Base-by-base conservation (phyloP, 2,113 vertebrate genomes). In the Rhabdomys dilectus region DNA sequence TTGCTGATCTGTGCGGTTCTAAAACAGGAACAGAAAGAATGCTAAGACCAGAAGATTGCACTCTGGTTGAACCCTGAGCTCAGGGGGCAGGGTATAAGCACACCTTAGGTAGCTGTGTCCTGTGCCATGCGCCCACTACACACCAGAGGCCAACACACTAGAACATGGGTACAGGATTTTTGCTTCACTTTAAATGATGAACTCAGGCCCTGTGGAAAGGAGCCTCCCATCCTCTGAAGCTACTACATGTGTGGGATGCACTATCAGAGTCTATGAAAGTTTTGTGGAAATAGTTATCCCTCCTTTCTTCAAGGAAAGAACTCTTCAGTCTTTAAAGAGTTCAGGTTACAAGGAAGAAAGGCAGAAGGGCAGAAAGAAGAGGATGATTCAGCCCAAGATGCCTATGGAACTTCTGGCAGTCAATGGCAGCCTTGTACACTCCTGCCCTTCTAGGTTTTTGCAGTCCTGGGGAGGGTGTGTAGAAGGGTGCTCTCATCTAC, bases 1-100 rank as follows among this genome's bases (percentile, higher is more conserved):
- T 96, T 99, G 99, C 95, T 99, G 99, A 91, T 99, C 99, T 0
- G 99, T 99, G 91, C 99, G 99, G 97, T 98, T 99, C 99, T 99
- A 70, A 88, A 73, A 84, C 11, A 19, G 53, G 72, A 56, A 97
- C 2, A 80, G 85, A 45, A 81, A 91, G 81, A 48, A 39, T 56
- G 45, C 56, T 88, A 24, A 42, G 48, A 36, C 10, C 7, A 31
- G 0, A 0, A 56, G 21, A 80, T 13, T 10, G 70, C 36, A 24
- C 24, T 68, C 70, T 51, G 39, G 5, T 1, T 34, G 31, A 80
- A 17, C 22, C 4, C n/a, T 36, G 66, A 72, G 60, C 39, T 62
- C 34, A 24, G 56, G 53, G n/a, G 13, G 19, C 78, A 73, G 45
- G 24, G 29, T 51, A 17, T 81, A 34, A 48, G n/a, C 31, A 39